A percentile compares a stretch with the other conserved stretches of the same genome.
phyloP scores from a whole-genome alignment of 1,140 invertebrate genomes.

The Triops cancriformis region DNA sequence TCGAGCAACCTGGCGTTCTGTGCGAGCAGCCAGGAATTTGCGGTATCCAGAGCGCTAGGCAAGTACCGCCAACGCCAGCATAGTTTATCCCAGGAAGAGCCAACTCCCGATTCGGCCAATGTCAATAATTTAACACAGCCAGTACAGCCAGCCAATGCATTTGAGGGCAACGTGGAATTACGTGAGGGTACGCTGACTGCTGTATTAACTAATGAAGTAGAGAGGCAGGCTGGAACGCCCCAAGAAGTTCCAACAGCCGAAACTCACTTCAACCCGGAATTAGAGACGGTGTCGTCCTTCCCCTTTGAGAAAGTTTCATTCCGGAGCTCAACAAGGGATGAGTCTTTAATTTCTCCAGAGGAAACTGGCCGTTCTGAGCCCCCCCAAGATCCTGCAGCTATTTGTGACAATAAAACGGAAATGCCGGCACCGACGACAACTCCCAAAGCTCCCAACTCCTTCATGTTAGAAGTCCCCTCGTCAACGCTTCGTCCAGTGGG shows the following conservation, averaged over 20 bases:
- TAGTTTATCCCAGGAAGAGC: conserved; percentile 16
- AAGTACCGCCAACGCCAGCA: conserved; percentile 65
- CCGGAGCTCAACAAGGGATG: background rate
- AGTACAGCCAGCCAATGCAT: background rate
- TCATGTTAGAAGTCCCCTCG: background rate
- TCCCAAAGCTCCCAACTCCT: background rate
- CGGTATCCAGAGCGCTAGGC: conserved; percentile 67
- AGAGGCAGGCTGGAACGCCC: background rate
- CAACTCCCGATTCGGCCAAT: background rate
- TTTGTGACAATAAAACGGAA: background rate
- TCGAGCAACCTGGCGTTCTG: background rate
- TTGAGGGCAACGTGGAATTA: background rate
- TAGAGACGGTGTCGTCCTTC: background rate
- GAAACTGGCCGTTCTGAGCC: background rate
- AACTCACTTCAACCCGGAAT: background rate
- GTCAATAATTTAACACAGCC: background rate
- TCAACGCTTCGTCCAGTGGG: background rate
- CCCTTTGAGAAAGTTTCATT: background rate
- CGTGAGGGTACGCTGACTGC: background rate
- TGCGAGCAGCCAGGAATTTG: conserved; percentile 55
- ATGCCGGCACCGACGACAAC: background rate
- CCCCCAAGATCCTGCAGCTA: background rate
- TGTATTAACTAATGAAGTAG: background rate
- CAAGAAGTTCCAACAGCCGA: background rate
- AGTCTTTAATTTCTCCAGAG: background rate